Conservation (phyloP, 2,797 vertebrate genomes). For the Syncerus caffer region DNA sequence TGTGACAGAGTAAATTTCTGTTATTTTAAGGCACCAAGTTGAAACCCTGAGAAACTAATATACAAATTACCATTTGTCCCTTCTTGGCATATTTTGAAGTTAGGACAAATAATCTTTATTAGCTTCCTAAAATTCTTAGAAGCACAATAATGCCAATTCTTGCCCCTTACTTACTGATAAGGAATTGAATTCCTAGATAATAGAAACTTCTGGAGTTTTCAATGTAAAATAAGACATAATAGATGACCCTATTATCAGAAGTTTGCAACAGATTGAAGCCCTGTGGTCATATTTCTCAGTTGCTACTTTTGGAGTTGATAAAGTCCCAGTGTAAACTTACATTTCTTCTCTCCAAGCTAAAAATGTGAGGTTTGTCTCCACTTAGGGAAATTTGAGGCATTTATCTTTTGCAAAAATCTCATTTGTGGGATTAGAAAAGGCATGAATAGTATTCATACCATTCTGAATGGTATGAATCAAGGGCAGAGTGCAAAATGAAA, state of each 20-base stretch:
- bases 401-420: background rate
- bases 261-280: background rate
- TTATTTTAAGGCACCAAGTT: background rate
- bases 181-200: background rate
- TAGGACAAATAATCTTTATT: background rate
- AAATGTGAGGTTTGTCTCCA: background rate
- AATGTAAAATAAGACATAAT: background rate
- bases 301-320: background rate
- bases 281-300: background rate
- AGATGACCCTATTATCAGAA: background rate
- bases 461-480: background rate
- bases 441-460: background rate
- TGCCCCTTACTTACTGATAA: background rate
- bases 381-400: background rate
- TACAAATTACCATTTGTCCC: background rate
- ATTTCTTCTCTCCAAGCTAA: background rate
- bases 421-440: background rate
- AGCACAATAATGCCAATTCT: background rate
- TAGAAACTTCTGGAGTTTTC: background rate
- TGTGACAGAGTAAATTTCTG: background rate
- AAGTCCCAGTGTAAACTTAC: background rate
- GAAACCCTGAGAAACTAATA: background rate
- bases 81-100: background rate
- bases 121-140: background rate
- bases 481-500: background rate